Base-by-base conservation (phyloP, 1,140 invertebrate species). In the Neodiprion fabricii region DNA sequence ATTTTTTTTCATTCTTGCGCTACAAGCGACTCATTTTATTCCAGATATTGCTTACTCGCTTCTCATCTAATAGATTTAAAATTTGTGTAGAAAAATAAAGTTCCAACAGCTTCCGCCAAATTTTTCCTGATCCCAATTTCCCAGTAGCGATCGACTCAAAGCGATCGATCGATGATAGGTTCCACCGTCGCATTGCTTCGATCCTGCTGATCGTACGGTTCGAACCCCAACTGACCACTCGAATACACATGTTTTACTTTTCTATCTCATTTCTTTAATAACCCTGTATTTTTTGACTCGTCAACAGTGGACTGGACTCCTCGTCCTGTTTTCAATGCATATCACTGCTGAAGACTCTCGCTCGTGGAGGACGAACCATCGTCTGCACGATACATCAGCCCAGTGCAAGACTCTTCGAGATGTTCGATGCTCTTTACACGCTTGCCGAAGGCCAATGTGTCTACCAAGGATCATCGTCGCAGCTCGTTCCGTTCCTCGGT, bases 321-420 rank as follows among this genome's bases (percentile, higher is more conserved):
- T 96, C 96, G 0, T 97, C 96, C 0, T 97, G 96, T 86, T 97
- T 96, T 84, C 96, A 98, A 86, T 98, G 97, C 84, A 96, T 99
- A 68, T 94, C 94, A 11, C 83, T 97, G 67, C 85, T 97, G 79
- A 95, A 98, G 89, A 94, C 93, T n/a, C 85, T 99, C 69, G 96
- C 97, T 1, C 91, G 94, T 40, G 96, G 96, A 48, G 97, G 97
- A 1, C 91, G 97, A 75, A 98, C 97, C 0, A 97, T 99, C 72
- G 96, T 99, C 74, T 99, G 97, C 83, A 99, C 97, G 5, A 99
- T 99, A 79, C 98, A 99, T 89, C 98, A 99, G 83, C 98, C 98
- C 0, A 97, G 96, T 61, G 97, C 97, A 11, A 93, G 97, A 79
- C 89, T 99, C 47, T 99, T 99, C 83, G 96, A 99, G 85, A 98